A percentile compares a stretch with the other conserved stretches of the same genome.
phyloP scores from a whole-genome alignment of 2,888 invertebrate genomes.

The Carabus problematicus region DNA sequence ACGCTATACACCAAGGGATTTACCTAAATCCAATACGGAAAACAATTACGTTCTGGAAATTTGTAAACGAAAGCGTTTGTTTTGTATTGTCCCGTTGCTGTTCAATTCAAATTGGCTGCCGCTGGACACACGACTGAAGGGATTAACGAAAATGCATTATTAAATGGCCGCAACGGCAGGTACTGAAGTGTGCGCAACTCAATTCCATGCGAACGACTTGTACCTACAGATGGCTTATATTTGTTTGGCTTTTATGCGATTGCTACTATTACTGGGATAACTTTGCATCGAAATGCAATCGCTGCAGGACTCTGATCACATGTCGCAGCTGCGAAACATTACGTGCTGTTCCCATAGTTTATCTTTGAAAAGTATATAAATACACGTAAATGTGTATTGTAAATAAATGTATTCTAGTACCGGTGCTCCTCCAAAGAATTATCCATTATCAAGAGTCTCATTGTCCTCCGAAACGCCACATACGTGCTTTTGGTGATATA shows the following conservation, averaged over 20 bases:
- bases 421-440: background rate
- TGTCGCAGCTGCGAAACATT: background rate
- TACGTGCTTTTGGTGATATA: too few relatives aligned
- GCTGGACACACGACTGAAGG: conserved; percentile 15
- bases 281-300: conserved; percentile 1
- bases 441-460: background rate
- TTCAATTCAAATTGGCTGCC: conserved; percentile 24
- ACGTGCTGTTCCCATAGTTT: too few relatives aligned
- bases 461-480: too few relatives aligned
- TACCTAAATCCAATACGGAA: too few relatives aligned
- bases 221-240: conserved; percentile 30
- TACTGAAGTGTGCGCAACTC: too few relatives aligned
- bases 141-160: conserved; percentile 39
- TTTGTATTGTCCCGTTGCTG: conserved; percentile 2
- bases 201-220: conserved; percentile 28
- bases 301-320: background rate
- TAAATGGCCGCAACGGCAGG: conserved; percentile 21
- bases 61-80: background rate
- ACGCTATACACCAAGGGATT: too few relatives aligned
- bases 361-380: background rate
- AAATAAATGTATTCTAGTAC: too few relatives aligned
- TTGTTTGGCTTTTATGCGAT: conserved; percentile 23
- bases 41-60: too few relatives aligned
- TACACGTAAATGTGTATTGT: background rate
- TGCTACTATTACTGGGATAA: conserved; percentile 9